Evolutionary conservation across 53 echinoderm and acorn worm genomes (phyloP).

Genomic region (Arbacia lixula): DNA sequence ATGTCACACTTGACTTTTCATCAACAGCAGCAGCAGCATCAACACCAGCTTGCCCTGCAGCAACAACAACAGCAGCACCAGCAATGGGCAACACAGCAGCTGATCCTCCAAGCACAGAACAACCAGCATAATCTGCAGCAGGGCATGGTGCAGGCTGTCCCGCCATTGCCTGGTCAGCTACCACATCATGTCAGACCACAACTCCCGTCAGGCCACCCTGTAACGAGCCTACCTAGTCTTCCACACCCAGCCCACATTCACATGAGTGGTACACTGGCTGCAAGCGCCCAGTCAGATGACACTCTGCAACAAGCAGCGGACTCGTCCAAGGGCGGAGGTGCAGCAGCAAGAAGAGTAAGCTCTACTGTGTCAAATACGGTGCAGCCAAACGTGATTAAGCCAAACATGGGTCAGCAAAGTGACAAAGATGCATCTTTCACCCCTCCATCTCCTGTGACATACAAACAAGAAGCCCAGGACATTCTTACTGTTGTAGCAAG

Average conservation of each 20-base stretch:
- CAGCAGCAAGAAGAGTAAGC: slow-evolving; percentile 1
- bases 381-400: slow-evolving; percentile 47
- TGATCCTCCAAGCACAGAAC: slow-evolving; percentile 35
- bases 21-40: slow-evolving; percentile 53
- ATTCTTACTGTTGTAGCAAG: slow-evolving; percentile 18
- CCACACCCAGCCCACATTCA: background rate
- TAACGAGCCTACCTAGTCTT: slow-evolving; percentile 6
- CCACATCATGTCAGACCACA: slow-evolving; percentile 22
- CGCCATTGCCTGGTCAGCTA: slow-evolving; percentile 2
- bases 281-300: background rate
- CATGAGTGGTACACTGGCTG: background rate
- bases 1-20: no score
- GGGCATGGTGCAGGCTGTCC: background rate
- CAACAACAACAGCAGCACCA: slow-evolving; percentile 25
- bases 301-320: no score
- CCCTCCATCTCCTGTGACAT: background rate
- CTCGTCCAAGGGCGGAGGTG: background rate
- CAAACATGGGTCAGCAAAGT: slow-evolving; percentile 44
- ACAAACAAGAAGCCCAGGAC: slow-evolving; percentile 11
- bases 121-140: slow-evolving; percentile 12
- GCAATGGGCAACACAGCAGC: slow-evolving; percentile 39
- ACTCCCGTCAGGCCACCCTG: background rate
- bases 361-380: background rate
- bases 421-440: background rate
- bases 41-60: slow-evolving; percentile 25